Percentiles rank a stretch among this genome's conserved stretches.
Conservation (phyloP, 1,140 invertebrate species). For the Harpegnathos saltator region DNA sequence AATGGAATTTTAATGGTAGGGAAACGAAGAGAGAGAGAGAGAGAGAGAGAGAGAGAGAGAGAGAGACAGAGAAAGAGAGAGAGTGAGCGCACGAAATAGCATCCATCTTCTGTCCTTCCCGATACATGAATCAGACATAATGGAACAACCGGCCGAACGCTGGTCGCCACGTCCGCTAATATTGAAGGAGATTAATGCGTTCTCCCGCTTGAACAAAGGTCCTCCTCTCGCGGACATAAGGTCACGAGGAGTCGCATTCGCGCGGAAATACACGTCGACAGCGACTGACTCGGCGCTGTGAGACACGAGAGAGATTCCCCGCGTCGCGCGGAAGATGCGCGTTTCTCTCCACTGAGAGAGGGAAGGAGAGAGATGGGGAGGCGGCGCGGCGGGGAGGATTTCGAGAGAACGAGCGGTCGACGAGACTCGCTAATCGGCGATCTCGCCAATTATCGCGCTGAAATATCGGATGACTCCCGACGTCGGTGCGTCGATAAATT, state of each 20-base stretch:
- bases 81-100: background rate
- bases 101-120: background rate
- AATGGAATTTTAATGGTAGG: too few species aligned
- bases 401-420: too few species aligned
- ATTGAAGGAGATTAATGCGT: conserved; percentile 8
- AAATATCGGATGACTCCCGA: background rate
- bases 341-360: background rate
- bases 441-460: background rate
- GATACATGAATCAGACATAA: conserved; percentile 10
- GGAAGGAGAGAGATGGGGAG: too few species aligned
- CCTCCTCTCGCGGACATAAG: background rate
- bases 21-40: too few species aligned
- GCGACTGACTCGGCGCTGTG: too few species aligned
- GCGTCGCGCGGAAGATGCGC: too few species aligned
- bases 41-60: too few species aligned
- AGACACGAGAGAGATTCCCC: too few species aligned
- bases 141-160: background rate
- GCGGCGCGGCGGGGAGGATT: too few species aligned
- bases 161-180: background rate
- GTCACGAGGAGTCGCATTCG: background rate
- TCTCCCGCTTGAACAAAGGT: background rate
- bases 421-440: background rate
- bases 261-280: background rate
- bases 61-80: too few species aligned
- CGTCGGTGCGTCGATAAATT: background rate